A percentile compares a stretch with the other conserved stretches of the same genome.
These are phyloP conservation scores for Verasper variegatus DNA, from an alignment of 2,113 vertebrate species.

Conservation along the genomic window DNA sequence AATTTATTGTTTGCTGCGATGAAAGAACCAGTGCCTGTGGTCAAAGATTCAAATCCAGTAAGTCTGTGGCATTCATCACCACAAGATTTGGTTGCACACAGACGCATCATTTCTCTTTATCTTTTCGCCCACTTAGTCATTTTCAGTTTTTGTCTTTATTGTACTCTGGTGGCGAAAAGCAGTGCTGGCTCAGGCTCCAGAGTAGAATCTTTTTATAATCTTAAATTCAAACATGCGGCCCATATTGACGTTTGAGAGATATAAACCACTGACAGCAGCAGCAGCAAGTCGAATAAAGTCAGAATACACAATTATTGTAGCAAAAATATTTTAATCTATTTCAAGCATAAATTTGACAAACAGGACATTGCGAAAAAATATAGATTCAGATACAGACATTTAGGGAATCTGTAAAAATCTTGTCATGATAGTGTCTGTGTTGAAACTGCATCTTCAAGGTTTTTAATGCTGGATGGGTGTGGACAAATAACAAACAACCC, in stretches of 20 bases:
- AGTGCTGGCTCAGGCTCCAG: neutral
- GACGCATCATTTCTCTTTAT: constrained; percentile 3
- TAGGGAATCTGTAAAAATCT: too few relatives aligned
- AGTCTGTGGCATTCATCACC: constrained; percentile 2
- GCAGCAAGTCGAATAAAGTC: too few relatives aligned
- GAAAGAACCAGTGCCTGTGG: constrained; percentile 10
- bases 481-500: too few relatives aligned
- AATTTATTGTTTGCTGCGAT: constrained; percentile 27
- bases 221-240: neutral
- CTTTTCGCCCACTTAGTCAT: constrained; percentile 21
- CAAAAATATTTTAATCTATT: too few relatives aligned
- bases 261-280: constrained; percentile 4
- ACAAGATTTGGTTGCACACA: constrained; percentile 8
- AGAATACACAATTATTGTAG: too few relatives aligned
- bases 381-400: too few relatives aligned
- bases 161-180: constrained; percentile 3
- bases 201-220: constrained; percentile 1
- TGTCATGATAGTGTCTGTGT: too few relatives aligned
- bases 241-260: neutral
- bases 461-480: too few relatives aligned
- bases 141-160: constrained; percentile 20
- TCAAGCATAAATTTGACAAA: too few relatives aligned
- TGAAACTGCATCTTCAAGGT: too few relatives aligned
- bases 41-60: constrained; percentile 22
- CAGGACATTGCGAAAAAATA: too few relatives aligned